Conservation (phyloP, 1,140 invertebrate genomes). For the Tribolium madens region DNA sequence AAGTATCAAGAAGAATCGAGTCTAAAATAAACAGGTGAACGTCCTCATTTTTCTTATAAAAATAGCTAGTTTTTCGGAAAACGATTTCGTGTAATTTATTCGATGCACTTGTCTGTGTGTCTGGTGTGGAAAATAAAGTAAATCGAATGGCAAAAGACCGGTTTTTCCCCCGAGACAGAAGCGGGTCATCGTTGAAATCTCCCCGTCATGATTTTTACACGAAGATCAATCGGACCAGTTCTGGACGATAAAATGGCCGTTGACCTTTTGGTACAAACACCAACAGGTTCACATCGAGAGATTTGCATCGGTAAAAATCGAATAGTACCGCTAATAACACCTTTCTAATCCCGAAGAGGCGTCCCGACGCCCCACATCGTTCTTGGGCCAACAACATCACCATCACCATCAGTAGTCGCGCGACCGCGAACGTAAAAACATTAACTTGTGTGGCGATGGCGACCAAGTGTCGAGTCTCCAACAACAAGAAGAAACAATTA, state of each 20-base stretch:
- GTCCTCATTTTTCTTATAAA: not conserved
- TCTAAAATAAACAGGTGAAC: constrained; percentile 16
- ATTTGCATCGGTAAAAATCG: constrained; percentile 24
- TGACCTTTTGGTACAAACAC: not conserved
- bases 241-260: constrained; percentile 25
- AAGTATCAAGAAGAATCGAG: not conserved
- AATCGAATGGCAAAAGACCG: not conserved
- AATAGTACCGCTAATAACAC: constrained; percentile 14
- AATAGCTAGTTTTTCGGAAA: too few relatives aligned
- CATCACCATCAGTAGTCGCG: constrained; percentile 19
- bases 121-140: not conserved
- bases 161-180: not conserved
- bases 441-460: constrained; percentile 28
- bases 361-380: constrained; percentile 9
- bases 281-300: constrained; percentile 10
- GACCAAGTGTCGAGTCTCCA: not conserved
- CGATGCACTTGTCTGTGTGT: not conserved
- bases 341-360: constrained; percentile 4
- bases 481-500: constrained; percentile 38
- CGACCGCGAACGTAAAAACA: constrained; percentile 39
- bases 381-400: not conserved
- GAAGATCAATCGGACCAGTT: constrained; percentile 21
- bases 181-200: not conserved
- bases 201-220: not conserved
- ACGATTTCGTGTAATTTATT: too few relatives aligned